Base-by-base conservation (phyloP, 2,113 vertebrate species). In the Vireo altiloquus region DNA sequence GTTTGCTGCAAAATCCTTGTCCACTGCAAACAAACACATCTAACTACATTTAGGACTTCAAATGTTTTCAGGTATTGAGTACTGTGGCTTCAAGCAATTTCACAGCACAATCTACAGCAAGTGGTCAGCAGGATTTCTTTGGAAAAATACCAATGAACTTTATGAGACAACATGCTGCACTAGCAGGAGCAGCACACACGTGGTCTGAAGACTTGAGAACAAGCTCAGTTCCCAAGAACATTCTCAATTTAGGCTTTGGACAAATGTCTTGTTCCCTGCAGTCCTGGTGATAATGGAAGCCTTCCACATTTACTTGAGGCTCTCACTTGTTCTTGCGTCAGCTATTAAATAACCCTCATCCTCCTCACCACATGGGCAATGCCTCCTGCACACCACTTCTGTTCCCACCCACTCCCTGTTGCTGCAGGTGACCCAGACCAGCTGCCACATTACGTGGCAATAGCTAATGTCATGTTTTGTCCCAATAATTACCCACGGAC, bases 301-400 rank as follows among this genome's bases (percentile, higher is more conserved):
- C 44, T 94, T 95, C 66, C 57, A 53, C 15, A 4, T 59, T 77
- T 35, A 31, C 91, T 93, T 9, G 9, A 71, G 86, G 92, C 64
- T 94, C 91, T 77, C 54, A 39, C 54, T 89, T 64, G 61, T 81
- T 28, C 59, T 40, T 40, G 57, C 0, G 1, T 65, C 84, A 80
- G 57, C 50, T 85, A 69, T 40, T 57, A 13, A 95, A 85, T 47
- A 90, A 92, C 39, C 89, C 30, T 50, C 82, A 35, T 92, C 82
- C 84, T 92, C 93, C 87, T 95, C 91, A 91, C 46, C 91, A 88
- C 92, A 69, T 56, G 78, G 93, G 70, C 95, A 77, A n/a, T 77
- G 59, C 68, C 78, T 94, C 75, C 82, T 63, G 81, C 78, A 77
- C 71, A 54, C 50, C 57, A 52, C 2, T 8, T 77, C 70, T 46